Percentiles rank a stretch among this genome's conserved stretches.
These are phyloP conservation scores for Bradysia coprophila DNA, from an alignment of 1,140 invertebrate genomes.

Conservation along the genomic window DNA sequence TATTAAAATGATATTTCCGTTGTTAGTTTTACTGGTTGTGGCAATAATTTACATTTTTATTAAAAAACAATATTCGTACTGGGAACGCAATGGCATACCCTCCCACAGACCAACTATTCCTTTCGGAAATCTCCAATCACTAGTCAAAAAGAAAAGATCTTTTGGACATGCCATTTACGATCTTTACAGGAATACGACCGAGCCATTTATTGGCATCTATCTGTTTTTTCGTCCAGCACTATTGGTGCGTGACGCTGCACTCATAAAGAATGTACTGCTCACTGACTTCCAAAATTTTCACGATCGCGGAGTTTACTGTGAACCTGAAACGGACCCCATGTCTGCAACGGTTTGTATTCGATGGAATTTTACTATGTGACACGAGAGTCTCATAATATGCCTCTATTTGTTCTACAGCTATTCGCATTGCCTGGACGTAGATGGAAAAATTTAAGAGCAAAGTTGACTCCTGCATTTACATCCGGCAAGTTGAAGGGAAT, in stretches of 20 bases:
- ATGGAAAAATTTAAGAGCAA: conserved; percentile 29
- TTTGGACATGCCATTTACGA: conserved; percentile 12
- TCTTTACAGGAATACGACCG: conserved; percentile 9
- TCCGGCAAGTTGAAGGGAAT: conserved; percentile 34
- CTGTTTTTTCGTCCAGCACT: conserved; percentile 16
- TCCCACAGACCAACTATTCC: conserved; percentile 12
- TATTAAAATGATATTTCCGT: neutral
- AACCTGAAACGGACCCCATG: conserved; percentile 19
- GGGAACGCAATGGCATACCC: conserved; percentile 12
- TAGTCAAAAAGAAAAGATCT: conserved; percentile 6
- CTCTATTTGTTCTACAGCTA: conserved; percentile 12
- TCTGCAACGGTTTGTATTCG: no score
- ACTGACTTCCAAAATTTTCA: conserved; percentile 24
- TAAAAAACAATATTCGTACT: conserved; percentile 10
- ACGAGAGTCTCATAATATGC: no score
- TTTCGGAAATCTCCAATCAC: conserved; percentile 9
- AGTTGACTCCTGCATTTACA: conserved; percentile 34
- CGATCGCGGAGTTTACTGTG: conserved; percentile 20
- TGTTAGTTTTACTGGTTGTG: neutral
- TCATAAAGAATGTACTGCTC: conserved; percentile 24
- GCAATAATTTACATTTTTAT: conserved; percentile 2
- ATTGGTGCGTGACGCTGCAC: conserved; percentile 24
- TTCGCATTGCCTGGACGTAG: conserved; percentile 24
- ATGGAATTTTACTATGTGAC: no score
- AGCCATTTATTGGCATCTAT: conserved; percentile 15